These are phyloP conservation scores for Coleophora flavipennella DNA, from an alignment of 2,888 invertebrate species.

Conservation along the genomic window DNA sequence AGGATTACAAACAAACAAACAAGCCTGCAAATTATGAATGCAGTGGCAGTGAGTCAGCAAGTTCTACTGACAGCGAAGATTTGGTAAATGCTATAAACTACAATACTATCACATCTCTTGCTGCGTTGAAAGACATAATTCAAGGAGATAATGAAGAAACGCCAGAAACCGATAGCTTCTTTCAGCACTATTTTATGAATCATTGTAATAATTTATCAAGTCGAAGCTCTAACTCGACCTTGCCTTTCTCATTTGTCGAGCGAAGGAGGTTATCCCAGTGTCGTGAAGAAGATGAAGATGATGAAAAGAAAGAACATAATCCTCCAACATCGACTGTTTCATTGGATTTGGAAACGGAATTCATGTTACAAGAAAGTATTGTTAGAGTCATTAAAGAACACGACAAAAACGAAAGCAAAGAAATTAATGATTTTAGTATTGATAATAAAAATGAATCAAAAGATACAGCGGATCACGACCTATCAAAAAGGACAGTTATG, in stretches of 20 bases:
- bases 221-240: slow-evolving; percentile 52
- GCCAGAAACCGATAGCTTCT: slow-evolving; percentile 74
- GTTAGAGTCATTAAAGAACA: slow-evolving; percentile 19
- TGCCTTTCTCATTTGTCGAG: slow-evolving; percentile 69
- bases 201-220: slow-evolving; percentile 81
- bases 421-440: slow-evolving; percentile 8
- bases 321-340: slow-evolving; percentile 21
- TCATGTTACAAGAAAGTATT: slow-evolving; percentile 21
- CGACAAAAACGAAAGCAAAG: slow-evolving; percentile 13
- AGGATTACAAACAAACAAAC: slow-evolving; percentile 31
- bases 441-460: not conserved
- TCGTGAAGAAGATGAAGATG: slow-evolving; percentile 88
- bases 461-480: slow-evolving; percentile 38
- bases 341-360: slow-evolving; percentile 22
- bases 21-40: slow-evolving; percentile 29
- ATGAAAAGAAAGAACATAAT: slow-evolving; percentile 56
- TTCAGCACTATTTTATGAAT: slow-evolving; percentile 81
- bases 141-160: slow-evolving; percentile 73
- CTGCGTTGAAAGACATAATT: slow-evolving; percentile 78
- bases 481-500: slow-evolving; percentile 49
- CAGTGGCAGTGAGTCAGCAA: slow-evolving; percentile 35
- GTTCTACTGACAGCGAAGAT: slow-evolving; percentile 76
- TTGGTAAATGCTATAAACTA: slow-evolving; percentile 78
- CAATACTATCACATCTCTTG: slow-evolving; percentile 78
- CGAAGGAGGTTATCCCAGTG: slow-evolving; percentile 84